Evolutionary conservation across 2,888 invertebrate genomes (phyloP).

Genomic region (Glyphotaelius pellucidus): DNA sequence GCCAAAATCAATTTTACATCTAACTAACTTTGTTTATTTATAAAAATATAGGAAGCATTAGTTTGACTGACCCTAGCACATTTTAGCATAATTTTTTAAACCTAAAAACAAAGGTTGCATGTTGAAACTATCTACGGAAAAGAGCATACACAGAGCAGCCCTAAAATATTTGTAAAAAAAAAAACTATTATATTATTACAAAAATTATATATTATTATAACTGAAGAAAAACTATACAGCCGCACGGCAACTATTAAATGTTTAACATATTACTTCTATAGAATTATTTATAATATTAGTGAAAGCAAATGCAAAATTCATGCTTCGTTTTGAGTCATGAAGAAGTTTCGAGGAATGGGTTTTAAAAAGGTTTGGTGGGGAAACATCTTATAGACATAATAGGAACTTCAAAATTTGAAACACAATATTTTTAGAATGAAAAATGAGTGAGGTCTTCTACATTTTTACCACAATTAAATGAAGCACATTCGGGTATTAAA

Average conservation of each 20-base stretch:
- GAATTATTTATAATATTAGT: constrained; percentile 21
- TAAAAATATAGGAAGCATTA: too few relatives aligned
- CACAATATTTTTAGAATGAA: too few relatives aligned
- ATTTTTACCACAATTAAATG: too few relatives aligned
- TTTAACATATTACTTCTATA: not conserved
- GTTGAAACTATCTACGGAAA: not conserved
- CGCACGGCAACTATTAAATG: constrained; percentile 18
- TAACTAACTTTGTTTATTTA: too few relatives aligned
- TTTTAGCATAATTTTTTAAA: not conserved
- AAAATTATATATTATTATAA: not conserved
- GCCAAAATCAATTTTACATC: too few relatives aligned
- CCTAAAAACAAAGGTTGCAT: not conserved
- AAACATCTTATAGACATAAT: constrained; percentile 16
- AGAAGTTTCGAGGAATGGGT: constrained; percentile 10
- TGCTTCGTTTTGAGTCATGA: constrained; percentile 35
- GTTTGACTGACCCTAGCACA: too few relatives aligned
- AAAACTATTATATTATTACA: not conserved
- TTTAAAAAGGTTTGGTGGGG: not conserved
- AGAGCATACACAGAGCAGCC: not conserved
- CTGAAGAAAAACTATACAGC: not conserved
- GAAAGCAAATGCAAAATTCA: constrained; percentile 34
- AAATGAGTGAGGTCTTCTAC: too few relatives aligned
- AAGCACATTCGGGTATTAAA: not conserved
- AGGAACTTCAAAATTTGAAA: not conserved
- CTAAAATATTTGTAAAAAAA: not conserved